Conservation (phyloP, 2,113 vertebrate species). For the Lophochroa leadbeateri region DNA sequence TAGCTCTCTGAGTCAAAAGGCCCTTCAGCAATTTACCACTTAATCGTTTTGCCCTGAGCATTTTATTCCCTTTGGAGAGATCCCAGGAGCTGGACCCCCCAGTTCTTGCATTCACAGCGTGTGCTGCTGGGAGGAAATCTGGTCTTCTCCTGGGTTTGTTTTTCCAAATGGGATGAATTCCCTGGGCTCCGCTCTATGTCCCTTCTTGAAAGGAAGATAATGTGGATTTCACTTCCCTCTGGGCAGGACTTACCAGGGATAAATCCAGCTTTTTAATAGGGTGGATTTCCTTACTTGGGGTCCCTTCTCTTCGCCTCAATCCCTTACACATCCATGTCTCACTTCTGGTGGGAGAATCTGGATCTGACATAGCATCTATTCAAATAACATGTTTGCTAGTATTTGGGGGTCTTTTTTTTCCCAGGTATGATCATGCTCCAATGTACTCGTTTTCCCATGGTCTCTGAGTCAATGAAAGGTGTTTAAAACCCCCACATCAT, state of each 20-base stretch:
- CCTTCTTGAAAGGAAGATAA: background rate
- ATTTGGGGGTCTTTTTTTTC: background rate
- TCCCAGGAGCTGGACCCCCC: accelerated
- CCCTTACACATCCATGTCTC: background rate
- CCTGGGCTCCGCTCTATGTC: background rate
- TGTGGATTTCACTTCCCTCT: background rate
- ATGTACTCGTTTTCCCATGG: background rate
- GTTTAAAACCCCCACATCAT: background rate
- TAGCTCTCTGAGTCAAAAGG: background rate
- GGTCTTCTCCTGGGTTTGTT: background rate
- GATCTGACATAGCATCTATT: background rate
- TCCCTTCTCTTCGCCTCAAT: background rate
- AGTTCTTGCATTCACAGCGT: accelerated
- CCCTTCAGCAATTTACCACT: background rate
- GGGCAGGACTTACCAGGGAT: background rate
- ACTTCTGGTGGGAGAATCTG: background rate
- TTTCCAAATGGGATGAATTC: background rate
- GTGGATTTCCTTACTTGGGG: background rate
- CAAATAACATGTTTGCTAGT: background rate
- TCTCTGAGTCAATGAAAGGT: background rate
- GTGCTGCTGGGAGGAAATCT: background rate
- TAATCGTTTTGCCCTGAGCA: background rate
- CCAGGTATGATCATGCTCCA: background rate
- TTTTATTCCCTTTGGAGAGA: background rate
- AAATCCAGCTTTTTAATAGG: background rate